Percentiles rank a stretch among this genome's conserved stretches.
These are phyloP conservation scores for Solea solea DNA, from an alignment of 2,113 vertebrate genomes.

Conservation along the genomic window DNA sequence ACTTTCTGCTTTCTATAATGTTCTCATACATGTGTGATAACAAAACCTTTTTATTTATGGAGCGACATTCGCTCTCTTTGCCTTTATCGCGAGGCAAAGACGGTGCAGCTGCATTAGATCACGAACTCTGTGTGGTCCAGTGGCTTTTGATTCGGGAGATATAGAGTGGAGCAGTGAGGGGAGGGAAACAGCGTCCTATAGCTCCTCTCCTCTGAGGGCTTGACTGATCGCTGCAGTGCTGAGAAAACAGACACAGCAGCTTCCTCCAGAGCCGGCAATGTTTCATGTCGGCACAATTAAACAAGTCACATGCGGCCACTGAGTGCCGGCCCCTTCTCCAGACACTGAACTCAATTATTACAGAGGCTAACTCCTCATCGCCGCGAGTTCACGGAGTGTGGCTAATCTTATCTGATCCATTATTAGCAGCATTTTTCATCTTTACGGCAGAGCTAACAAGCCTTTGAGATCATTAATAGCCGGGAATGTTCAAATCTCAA, in stretches of 20 bases:
- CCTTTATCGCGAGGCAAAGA: constrained; percentile 8
- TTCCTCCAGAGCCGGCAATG: constrained; percentile 61
- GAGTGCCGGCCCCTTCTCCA: constrained; percentile 28
- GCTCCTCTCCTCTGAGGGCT: constrained; percentile 52
- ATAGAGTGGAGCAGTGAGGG: constrained; percentile 13
- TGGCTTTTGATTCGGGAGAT: constrained; percentile 13
- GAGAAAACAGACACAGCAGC: constrained; percentile 65
- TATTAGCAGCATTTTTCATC: constrained; percentile 76
- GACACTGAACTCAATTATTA: constrained; percentile 54
- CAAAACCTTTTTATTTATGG: neutral
- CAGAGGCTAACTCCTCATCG: constrained; percentile 49
- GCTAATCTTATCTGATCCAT: constrained; percentile 76
- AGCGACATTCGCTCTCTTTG: neutral
- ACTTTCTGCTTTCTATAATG: too few relatives aligned
- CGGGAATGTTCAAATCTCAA: constrained; percentile 63
- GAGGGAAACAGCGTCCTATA: constrained; percentile 21
- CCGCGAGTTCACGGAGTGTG: constrained; percentile 50
- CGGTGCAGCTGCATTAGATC: constrained; percentile 17
- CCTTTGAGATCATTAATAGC: constrained; percentile 64
- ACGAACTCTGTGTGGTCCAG: constrained; percentile 7
- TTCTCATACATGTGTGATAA: neutral
- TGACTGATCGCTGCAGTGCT: constrained; percentile 60
- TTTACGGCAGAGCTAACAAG: constrained; percentile 68
- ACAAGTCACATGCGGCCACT: constrained; percentile 58
- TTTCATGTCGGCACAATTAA: constrained; percentile 73